phyloP scores from a whole-genome alignment of 1,140 invertebrate species.

The Gyrodactylus salaris region DNA sequence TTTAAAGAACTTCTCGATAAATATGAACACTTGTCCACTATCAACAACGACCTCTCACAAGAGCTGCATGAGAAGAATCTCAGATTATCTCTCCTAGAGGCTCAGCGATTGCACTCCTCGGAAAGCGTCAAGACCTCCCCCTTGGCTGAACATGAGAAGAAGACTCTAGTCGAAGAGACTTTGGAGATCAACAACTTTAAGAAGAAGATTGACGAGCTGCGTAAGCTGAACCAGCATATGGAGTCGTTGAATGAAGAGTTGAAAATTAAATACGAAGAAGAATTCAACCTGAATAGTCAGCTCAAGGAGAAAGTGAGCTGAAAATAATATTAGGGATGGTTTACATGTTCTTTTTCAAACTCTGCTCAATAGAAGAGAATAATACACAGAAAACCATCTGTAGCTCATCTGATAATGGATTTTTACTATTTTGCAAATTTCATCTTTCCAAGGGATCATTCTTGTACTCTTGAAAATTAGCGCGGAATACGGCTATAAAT shows the following conservation, averaged over 20 bases:
- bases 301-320: background rate
- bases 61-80: background rate
- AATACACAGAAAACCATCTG: too few relatives aligned
- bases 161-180: background rate
- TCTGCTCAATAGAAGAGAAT: too few relatives aligned
- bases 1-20: background rate
- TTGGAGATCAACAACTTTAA: background rate
- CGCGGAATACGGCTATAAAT: too few relatives aligned
- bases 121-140: background rate
- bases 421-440: too few relatives aligned
- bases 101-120: background rate
- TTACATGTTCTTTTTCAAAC: too few relatives aligned
- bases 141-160: background rate
- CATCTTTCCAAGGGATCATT: too few relatives aligned
- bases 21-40: background rate
- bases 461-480: too few relatives aligned
- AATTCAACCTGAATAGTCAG: background rate
- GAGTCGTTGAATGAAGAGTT: background rate
- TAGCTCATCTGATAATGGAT: too few relatives aligned
- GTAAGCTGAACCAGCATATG: background rate
- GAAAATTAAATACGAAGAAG: background rate
- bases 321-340: too few relatives aligned
- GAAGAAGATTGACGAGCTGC: background rate
- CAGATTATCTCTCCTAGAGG: background rate
- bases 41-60: background rate